Evolutionary conservation across 2,113 vertebrate species (phyloP), one percentile per base, ranked within the genome.

Genomic region (Cervus canadensis): DNA sequence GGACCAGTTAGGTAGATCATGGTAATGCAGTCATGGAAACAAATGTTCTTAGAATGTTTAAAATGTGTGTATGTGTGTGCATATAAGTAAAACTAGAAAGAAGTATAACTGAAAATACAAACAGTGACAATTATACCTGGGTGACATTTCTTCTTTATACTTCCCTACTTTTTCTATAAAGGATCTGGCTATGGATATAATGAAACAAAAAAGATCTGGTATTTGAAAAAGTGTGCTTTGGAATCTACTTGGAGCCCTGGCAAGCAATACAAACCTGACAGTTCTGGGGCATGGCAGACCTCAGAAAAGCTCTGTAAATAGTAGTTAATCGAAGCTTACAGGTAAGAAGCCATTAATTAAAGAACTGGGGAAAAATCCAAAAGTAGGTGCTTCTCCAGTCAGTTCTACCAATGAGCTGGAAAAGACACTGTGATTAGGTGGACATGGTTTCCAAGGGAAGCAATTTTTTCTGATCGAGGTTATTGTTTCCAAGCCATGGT

Each of bases 341-440:
- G 45, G 59, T 71, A 91, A 95, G 86, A 89, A 89, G 76, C 60
- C 87, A 67, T 81, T 89, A 56, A 92, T 54, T 91, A 94, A 82
- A 94, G 40, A 94, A 19, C 87, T 57, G 78, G 71, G 60, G 40
- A 88, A 56, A 79, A 92, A 64, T 26, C 33, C 94, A 57, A 57
- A 92, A 78, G 81, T 6, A 89, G 57, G 59, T 40, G 30, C 30
- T 94, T 74, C 40, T 87, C 64, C 90, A 89, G 67, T 83, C 56
- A 83, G 78, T 82, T 84, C 23, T 87, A 62, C 40, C 64, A 52
- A 45, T 40, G 26, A 40, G 87, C 36, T 67, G 33, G 43, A 89
- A 85, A 93, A 26, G 36, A 43, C 33, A 84, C 0, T 87, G 71
- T 25, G n/a, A 71, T 52, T 67, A 89, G 74, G 81, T 2, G 0